Evolutionary conservation across 2,888 invertebrate species (phyloP).

Genomic region (Busseola fusca): DNA sequence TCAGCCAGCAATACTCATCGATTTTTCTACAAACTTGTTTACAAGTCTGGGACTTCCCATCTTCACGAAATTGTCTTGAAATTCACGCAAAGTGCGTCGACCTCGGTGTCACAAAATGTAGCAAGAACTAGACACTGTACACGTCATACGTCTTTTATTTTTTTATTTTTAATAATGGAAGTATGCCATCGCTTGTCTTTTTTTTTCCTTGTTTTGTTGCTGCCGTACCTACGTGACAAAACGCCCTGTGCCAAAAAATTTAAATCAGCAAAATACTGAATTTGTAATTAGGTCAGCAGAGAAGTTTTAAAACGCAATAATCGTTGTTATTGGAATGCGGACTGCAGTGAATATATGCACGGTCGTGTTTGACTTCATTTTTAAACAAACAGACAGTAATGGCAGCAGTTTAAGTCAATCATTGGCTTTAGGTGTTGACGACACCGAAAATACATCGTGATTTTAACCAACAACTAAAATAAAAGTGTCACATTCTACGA

Average conservation of each 20-base stretch:
- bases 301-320: conserved; percentile 15
- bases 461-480: conserved; percentile 13
- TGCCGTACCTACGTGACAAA: conserved; percentile 40
- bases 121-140: conserved; percentile 32
- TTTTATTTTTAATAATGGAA: conserved; percentile 41
- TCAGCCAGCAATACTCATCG: conserved; percentile 68
- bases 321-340: conserved; percentile 23
- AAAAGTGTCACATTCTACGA: conserved; percentile 2
- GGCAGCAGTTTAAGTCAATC: conserved; percentile 27
- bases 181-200: conserved; percentile 37
- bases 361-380: conserved; percentile 31
- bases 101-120: conserved; percentile 54
- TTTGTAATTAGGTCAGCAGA: conserved; percentile 23
- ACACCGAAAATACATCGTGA: conserved; percentile 19
- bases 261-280: conserved; percentile 35
- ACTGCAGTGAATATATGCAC: conserved; percentile 14
- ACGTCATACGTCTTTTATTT: conserved; percentile 16
- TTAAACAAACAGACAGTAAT: conserved; percentile 34
- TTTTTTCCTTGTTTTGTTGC: conserved; percentile 32
- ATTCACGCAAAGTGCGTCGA: conserved; percentile 62
- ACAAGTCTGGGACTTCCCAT: conserved; percentile 65
- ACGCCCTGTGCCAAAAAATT: conserved; percentile 27
- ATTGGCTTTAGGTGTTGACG: conserved; percentile 5
- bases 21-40: conserved; percentile 72
- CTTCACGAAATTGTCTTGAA: conserved; percentile 59